Conservation (phyloP, 37 sponge, comb jelly and placozoan species). For the Corticium candelabrum region DNA sequence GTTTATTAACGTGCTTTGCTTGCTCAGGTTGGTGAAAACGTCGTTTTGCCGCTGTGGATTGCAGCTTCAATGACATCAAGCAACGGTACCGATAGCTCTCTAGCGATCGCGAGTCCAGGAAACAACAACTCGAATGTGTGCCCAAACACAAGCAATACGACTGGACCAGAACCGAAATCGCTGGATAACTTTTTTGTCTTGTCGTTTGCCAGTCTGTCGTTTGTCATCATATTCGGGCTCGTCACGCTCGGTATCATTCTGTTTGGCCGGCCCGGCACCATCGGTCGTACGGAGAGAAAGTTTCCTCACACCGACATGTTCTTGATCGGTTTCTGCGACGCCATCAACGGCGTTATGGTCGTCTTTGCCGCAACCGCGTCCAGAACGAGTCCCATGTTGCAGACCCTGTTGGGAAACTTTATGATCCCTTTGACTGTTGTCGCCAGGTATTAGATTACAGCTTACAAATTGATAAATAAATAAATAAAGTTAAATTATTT, state of each 20-base stretch:
- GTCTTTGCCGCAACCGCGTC: slow-evolving; percentile 40
- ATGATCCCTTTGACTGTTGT: slow-evolving; percentile 46
- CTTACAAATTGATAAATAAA: neutral
- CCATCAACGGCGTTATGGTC: slow-evolving; percentile 50
- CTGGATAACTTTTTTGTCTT: slow-evolving; percentile 55
- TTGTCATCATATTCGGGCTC: slow-evolving; percentile 47
- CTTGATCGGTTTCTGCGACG: slow-evolving; percentile 49
- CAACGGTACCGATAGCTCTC: too few species aligned
- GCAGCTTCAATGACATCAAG: too few species aligned
- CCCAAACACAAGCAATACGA: too few species aligned
- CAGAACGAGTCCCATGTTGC: slow-evolving; percentile 53
- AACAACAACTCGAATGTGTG: too few species aligned
- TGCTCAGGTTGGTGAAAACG: too few species aligned
- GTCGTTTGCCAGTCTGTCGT: slow-evolving; percentile 43
- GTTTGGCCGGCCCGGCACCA: neutral
- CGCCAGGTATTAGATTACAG: slow-evolving; percentile 8
- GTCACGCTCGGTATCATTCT: slow-evolving; percentile 14
- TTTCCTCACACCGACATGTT: slow-evolving; percentile 60
- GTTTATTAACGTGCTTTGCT: too few species aligned
- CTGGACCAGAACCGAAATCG: too few species aligned
- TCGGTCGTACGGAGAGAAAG: slow-evolving; percentile 1
- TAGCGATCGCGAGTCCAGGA: too few species aligned
- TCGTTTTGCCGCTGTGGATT: too few species aligned
- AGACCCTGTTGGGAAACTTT: slow-evolving; percentile 54
- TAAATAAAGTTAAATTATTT: neutral